Evolutionary conservation across 2,113 vertebrate genomes (phyloP).

Genomic region (Mastomys coucha): DNA sequence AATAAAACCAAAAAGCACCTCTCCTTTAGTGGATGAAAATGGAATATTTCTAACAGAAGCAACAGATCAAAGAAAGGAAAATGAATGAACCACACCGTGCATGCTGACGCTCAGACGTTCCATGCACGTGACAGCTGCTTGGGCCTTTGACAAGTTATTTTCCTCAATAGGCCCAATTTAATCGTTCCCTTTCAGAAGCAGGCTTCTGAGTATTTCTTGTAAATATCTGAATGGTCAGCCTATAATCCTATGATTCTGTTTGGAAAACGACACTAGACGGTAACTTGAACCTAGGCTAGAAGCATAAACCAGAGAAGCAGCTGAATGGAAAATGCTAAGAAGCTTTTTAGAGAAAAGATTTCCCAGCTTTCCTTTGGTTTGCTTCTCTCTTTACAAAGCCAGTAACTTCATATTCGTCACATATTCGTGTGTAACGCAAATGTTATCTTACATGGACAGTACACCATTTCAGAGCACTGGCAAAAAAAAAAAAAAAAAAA

Average conservation of each 20-base stretch:
- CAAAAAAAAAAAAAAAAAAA: slow-evolving; percentile 19
- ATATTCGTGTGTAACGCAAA: neutral
- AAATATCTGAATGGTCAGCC: slow-evolving; percentile 24
- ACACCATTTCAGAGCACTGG: slow-evolving; percentile 21
- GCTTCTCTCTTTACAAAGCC: neutral
- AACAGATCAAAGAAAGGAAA: neutral
- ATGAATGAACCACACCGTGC: neutral
- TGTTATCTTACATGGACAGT: neutral
- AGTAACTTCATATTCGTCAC: slow-evolving; percentile 1
- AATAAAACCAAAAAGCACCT: slow-evolving; percentile 27
- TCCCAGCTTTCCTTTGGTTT: slow-evolving; percentile 10
- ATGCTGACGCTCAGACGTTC: neutral
- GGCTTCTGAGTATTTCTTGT: slow-evolving; percentile 38
- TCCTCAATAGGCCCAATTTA: neutral
- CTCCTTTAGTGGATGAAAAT: slow-evolving; percentile 8
- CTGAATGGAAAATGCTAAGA: slow-evolving; percentile 47
- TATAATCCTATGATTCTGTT: slow-evolving; percentile 47
- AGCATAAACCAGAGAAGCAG: slow-evolving; percentile 54
- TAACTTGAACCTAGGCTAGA: neutral
- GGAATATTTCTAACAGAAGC: neutral
- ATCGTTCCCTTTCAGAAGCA: neutral
- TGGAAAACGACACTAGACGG: slow-evolving; percentile 44
- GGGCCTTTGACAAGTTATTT: neutral
- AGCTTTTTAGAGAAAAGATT: slow-evolving; percentile 35
- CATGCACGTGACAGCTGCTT: neutral